Conservation (phyloP, 2,797 vertebrate species). For the Dermochelys coriacea region DNA sequence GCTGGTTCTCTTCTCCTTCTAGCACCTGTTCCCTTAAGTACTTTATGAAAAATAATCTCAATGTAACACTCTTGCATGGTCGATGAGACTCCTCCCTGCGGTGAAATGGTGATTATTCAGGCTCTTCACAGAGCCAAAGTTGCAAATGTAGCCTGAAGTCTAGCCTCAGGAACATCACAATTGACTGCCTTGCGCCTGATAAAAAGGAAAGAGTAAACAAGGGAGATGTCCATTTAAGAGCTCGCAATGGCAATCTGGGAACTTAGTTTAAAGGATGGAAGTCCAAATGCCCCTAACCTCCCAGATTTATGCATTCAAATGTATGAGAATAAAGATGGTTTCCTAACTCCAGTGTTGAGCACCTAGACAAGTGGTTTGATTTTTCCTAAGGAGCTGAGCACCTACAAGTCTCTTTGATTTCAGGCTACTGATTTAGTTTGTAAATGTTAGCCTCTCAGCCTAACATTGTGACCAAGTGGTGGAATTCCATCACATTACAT, state of each 20-base stretch:
- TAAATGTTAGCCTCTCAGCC: neutral
- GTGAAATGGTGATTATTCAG: constrained; percentile 61
- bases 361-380: neutral
- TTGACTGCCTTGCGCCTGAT: constrained; percentile 54
- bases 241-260: neutral
- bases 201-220: constrained; percentile 42
- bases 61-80: constrained; percentile 34
- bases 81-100: constrained; percentile 49
- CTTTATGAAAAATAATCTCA: constrained; percentile 63
- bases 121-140: constrained; percentile 60
- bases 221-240: constrained; percentile 28
- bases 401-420: neutral
- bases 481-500: neutral
- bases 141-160: constrained; percentile 63
- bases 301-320: constrained; percentile 22
- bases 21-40: neutral
- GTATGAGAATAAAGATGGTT: neutral
- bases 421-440: neutral
- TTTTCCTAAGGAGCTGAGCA: constrained; percentile 1
- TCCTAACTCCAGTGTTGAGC: constrained; percentile 10
- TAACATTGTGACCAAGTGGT: neutral
- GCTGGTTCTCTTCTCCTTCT: constrained; percentile 56
- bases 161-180: constrained; percentile 34
- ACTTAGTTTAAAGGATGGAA: constrained; percentile 31
- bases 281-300: constrained; percentile 2